Percentiles rank a stretch among this genome's conserved stretches.
Evolutionary conservation across 2,888 invertebrate species (phyloP).

Genomic region (Caenorhabditis sp.): DNA sequence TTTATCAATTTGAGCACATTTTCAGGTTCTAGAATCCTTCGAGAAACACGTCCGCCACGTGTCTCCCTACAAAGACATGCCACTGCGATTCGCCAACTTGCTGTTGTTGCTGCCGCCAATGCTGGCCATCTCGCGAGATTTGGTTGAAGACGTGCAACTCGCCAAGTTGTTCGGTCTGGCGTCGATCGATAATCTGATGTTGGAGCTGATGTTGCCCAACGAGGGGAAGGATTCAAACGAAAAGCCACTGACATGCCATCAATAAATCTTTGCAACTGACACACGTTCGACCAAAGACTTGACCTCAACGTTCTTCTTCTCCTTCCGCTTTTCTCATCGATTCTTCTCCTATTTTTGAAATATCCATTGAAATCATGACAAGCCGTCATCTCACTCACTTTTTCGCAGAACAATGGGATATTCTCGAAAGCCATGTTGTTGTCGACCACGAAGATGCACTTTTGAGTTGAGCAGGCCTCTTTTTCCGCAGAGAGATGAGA

Average conservation of each 20-base stretch:
- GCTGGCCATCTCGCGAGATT: conserved; percentile 76
- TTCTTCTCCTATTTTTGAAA: conserved; percentile 4
- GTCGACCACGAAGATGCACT: conserved; percentile 16
- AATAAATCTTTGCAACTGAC: conserved; percentile 27
- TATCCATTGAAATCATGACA: too few species aligned
- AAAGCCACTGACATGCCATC: conserved; percentile 17
- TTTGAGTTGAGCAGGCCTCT: not conserved
- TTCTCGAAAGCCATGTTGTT: not conserved
- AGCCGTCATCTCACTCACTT: too few species aligned
- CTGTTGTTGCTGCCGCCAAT: conserved; percentile 78
- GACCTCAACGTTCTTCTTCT: not conserved
- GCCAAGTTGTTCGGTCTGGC: conserved; percentile 78
- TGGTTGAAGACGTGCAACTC: conserved; percentile 78
- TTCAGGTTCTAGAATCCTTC: conserved; percentile 73
- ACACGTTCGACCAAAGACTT: not conserved
- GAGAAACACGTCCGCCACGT: conserved; percentile 75
- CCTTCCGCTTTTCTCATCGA: not conserved
- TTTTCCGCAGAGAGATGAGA: not conserved
- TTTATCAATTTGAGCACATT: not conserved
- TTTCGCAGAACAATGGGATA: not conserved
- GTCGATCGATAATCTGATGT: conserved; percentile 77
- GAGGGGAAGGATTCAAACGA: conserved; percentile 21
- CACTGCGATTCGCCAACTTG: conserved; percentile 77
- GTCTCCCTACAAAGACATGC: conserved; percentile 69
- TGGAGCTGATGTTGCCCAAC: conserved; percentile 72